Percentiles rank a stretch among this genome's conserved stretches.
phyloP scores from a whole-genome alignment of 2,797 vertebrate genomes.

The Botia kubotai region DNA sequence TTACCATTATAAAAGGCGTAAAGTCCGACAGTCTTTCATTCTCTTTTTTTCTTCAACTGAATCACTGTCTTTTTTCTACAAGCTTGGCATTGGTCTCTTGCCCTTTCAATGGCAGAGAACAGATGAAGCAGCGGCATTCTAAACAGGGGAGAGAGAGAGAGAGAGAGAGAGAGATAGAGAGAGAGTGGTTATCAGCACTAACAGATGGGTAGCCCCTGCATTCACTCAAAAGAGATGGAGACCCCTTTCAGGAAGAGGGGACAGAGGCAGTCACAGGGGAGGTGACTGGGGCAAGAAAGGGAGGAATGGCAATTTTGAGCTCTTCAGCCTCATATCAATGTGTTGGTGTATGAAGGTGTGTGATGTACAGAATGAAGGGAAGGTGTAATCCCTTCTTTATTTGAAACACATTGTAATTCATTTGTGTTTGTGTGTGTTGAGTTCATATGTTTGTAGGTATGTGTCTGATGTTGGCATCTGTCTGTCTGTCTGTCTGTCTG shows the following conservation, averaged over 20 bases:
- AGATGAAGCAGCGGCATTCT: slow-evolving; percentile 29
- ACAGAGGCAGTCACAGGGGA: slow-evolving; percentile 23
- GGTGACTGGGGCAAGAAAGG: slow-evolving; percentile 26
- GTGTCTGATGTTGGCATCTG: slow-evolving; percentile 1
- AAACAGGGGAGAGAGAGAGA: slow-evolving; percentile 4
- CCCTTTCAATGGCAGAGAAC: slow-evolving; percentile 26
- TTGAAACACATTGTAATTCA: background rate
- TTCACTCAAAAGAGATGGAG: slow-evolving; percentile 49
- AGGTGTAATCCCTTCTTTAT: background rate
- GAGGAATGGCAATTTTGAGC: slow-evolving; percentile 27
- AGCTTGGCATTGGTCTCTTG: slow-evolving; percentile 27
- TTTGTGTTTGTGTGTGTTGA: background rate
- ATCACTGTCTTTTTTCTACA: background rate
- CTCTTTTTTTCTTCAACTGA: slow-evolving; percentile 16
- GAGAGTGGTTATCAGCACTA: slow-evolving; percentile 52
- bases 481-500: too few species aligned
- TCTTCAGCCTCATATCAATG: slow-evolving; percentile 9
- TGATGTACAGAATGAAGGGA: slow-evolving; percentile 14
- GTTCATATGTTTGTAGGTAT: background rate
- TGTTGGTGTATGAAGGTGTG: background rate
- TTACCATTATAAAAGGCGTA: slow-evolving; percentile 5
- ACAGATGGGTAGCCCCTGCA: slow-evolving; percentile 50
- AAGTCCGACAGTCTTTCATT: slow-evolving; percentile 1
- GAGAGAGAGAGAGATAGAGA: slow-evolving; percentile 12
- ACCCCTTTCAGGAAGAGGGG: slow-evolving; percentile 46